Evolutionary conservation across 2,113 vertebrate genomes (phyloP).

Genomic region (Ophiodon elongatus): DNA sequence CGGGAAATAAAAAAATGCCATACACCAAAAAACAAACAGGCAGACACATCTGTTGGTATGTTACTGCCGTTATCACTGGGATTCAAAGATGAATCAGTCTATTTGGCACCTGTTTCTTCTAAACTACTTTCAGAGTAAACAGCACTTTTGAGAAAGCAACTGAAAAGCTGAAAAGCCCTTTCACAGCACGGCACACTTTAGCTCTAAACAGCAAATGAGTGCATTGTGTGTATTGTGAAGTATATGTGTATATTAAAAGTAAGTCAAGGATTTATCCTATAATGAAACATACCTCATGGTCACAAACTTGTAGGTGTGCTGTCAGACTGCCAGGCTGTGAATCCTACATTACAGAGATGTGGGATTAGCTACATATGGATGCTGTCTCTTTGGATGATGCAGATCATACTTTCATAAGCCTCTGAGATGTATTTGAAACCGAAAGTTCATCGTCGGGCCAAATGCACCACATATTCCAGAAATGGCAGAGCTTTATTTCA

Average conservation of each 20-base stretch:
- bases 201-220: not conserved
- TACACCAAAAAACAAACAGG: not conserved
- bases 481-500: slow-evolving; percentile 14
- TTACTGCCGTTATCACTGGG: not conserved
- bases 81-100: not conserved
- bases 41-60: not conserved
- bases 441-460: slow-evolving; percentile 44
- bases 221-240: not conserved
- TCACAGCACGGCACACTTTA: not conserved
- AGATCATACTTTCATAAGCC: slow-evolving; percentile 46
- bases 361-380: slow-evolving; percentile 53
- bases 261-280: not conserved
- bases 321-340: slow-evolving; percentile 1
- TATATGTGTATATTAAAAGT: not conserved
- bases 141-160: not conserved
- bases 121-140: not conserved
- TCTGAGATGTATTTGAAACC: slow-evolving; percentile 55
- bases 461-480: slow-evolving; percentile 28
- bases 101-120: not conserved
- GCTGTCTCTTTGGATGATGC: slow-evolving; percentile 1
- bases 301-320: not conserved
- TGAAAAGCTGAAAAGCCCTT: not conserved
- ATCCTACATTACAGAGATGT: slow-evolving; percentile 10
- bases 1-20: not conserved
- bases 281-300: not conserved